Evolutionary conservation across 2,888 invertebrate species (phyloP).

Genomic region (Mimachlamys varia): DNA sequence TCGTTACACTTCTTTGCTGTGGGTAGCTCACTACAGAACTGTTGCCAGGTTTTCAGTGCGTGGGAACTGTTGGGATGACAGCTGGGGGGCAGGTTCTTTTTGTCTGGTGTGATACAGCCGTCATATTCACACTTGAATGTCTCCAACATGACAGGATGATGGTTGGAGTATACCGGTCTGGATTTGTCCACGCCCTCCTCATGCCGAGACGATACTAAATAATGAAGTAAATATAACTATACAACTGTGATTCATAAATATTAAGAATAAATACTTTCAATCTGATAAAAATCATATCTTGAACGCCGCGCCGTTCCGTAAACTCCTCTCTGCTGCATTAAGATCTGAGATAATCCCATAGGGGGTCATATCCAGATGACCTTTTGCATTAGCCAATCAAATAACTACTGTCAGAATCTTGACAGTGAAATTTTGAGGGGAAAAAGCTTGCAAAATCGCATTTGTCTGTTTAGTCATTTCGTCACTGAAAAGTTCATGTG

Average conservation of each 20-base stretch:
- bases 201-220: not conserved
- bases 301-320: too few relatives aligned
- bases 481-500: too few relatives aligned
- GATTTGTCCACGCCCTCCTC: not conserved
- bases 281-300: too few relatives aligned
- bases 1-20: not conserved
- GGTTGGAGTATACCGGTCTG: not conserved
- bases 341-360: too few relatives aligned
- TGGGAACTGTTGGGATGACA: not conserved
- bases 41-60: not conserved
- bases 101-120: conserved; percentile 69
- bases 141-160: conserved; percentile 49
- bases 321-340: too few relatives aligned
- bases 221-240: not conserved
- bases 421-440: too few relatives aligned
- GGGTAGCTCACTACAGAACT: not conserved
- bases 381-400: too few relatives aligned
- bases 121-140: conserved; percentile 67
- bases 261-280: too few relatives aligned
- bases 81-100: conserved; percentile 55
- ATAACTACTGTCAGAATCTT: too few relatives aligned
- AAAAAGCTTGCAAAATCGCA: too few relatives aligned
- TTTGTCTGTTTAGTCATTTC: too few relatives aligned
- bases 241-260: not conserved
- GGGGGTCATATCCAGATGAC: too few relatives aligned